Evolutionary conservation across 2,113 vertebrate species (phyloP), one percentile per base, ranked within the genome.

Genomic region (Phasianus colchicus): DNA sequence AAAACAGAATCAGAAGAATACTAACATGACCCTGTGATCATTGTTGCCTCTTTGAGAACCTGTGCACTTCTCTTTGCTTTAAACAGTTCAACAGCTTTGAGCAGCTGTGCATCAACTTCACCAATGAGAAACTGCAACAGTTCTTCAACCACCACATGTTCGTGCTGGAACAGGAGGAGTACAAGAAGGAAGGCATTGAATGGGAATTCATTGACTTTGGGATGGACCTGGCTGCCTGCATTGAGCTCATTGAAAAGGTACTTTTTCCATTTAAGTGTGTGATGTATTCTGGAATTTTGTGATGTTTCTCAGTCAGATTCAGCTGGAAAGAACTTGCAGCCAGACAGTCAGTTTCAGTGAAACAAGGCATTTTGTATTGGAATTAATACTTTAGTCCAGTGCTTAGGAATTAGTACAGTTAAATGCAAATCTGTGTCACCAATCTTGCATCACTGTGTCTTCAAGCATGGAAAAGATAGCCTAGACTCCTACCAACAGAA

Each of bases 71-170:
- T 90, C 17, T 32, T 64, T 90, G 25, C 36, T 65, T 84, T 84
- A 42, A 36, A 47, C 19, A 97, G 96, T 97, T 98, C 96, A 98
- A 98, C 86, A 99, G 98, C 92, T 88, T 98, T 95, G 98, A 99
- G 83, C 98, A 98, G 94, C 97, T 98, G 13, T 98, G 98, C 57
- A 98, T 98, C 95, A 98, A 98, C 90, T 98, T 98, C 96, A 98
- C 98, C 78, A 98, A 98, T 91, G 98, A 98, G 93, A 57, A 57
- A n/a, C 30, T 57, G 55, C 55, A 57, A 32, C 55, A 57, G 30
- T 57, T 57, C 55, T 57, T 57, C 55, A 57, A 57, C 55, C 55
- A 57, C 18, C 55, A 57, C 55, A 57, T 57, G 55, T 57, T 57
- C 10, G 55, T 57, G 55, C 30, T 57, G 55, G 55, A 57, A 7